Conservation (phyloP, 2,888 invertebrate genomes). For the Trichogramma evanescens region DNA sequence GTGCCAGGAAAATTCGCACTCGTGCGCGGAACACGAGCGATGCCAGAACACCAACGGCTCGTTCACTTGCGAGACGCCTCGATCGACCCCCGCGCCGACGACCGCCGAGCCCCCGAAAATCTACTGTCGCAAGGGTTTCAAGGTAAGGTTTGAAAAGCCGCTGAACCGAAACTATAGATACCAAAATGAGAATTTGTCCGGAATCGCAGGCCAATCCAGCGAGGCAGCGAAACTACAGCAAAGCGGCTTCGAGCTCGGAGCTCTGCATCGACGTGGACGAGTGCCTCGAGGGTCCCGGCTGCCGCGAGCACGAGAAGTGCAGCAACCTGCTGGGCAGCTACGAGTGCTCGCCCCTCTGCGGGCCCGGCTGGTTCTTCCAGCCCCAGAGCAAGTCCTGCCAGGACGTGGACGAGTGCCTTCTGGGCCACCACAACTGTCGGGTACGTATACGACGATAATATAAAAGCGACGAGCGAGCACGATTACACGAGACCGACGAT, state of each 20-base stretch:
- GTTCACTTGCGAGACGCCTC: constrained; percentile 25
- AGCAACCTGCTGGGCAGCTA: constrained; percentile 49
- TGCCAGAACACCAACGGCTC: constrained; percentile 36
- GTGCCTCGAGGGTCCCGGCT: constrained; percentile 45
- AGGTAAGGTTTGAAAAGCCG: constrained; percentile 10
- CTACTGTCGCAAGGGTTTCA: constrained; percentile 18
- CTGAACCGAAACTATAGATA: too few relatives aligned
- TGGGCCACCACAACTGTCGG: constrained; percentile 49
- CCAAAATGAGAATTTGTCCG: too few relatives aligned
- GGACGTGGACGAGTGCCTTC: constrained; percentile 57
- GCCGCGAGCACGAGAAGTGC: constrained; percentile 45
- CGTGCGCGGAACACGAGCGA: constrained; percentile 45
- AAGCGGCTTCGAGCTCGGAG: constrained; percentile 1
- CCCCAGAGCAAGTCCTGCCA: constrained; percentile 31
- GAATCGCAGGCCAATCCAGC: background rate
- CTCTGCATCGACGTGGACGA: constrained; percentile 53
- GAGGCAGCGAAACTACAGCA: background rate
- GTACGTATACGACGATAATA: too few relatives aligned
- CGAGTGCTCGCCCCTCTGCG: constrained; percentile 42
- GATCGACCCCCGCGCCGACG: background rate
- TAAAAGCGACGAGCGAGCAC: too few relatives aligned
- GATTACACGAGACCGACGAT: background rate
- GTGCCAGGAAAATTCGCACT: constrained; percentile 57
- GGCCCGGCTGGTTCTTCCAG: constrained; percentile 37
- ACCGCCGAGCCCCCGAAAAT: constrained; percentile 6